Evolutionary conservation across 2,113 vertebrate genomes (phyloP).

Genomic region (Dendrocopos noguchii): DNA sequence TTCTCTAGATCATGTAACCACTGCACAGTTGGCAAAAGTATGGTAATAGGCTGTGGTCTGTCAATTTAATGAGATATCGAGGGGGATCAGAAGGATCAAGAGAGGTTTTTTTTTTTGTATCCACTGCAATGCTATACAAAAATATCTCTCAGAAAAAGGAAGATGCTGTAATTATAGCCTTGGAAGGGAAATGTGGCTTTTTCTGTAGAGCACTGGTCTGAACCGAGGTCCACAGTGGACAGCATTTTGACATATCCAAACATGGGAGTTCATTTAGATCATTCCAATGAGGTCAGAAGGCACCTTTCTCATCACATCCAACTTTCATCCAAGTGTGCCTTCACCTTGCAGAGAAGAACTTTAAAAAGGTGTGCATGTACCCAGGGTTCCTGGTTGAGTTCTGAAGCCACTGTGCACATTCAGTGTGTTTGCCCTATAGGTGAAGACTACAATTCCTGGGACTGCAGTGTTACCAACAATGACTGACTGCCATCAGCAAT

Average conservation of each 20-base stretch:
- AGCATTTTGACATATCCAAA: neutral
- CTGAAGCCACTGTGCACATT: neutral
- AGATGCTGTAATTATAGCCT: neutral
- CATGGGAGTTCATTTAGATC: fast-evolving
- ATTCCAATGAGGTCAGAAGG: neutral
- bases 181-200: neutral
- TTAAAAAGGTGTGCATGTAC: neutral
- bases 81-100: constrained; percentile 18
- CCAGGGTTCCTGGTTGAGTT: neutral
- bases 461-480: neutral
- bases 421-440: neutral
- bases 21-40: too few relatives aligned
- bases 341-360: neutral
- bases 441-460: neutral
- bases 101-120: constrained; percentile 41
- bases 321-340: neutral
- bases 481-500: neutral
- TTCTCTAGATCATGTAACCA: too few relatives aligned
- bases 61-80: constrained; percentile 49
- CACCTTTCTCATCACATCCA: neutral
- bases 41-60: constrained; percentile 42
- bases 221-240: neutral
- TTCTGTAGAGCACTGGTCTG: neutral
- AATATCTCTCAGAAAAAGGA: neutral
- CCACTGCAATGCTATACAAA: neutral